Percentiles rank a stretch among this genome's conserved stretches.
phyloP scores from a whole-genome alignment of 2,797 vertebrate genomes.

The Galago senegalensis region DNA sequence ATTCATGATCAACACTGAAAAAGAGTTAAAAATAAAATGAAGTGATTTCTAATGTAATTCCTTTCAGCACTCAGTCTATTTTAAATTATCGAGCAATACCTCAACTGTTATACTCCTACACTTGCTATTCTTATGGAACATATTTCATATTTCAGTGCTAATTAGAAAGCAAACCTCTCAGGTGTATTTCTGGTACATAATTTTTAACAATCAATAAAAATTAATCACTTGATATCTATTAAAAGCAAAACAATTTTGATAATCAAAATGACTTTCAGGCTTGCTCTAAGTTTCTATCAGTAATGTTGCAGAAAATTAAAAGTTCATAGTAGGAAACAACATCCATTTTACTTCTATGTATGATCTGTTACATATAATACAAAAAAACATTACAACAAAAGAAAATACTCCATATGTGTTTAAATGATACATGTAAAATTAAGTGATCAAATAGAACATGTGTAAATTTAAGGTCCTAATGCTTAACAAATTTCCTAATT shows the following conservation, averaged over 20 bases:
- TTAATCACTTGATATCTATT: constrained; percentile 18
- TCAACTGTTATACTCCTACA: neutral
- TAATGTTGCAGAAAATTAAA: constrained; percentile 63
- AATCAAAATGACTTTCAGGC: constrained; percentile 58
- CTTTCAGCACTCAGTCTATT: constrained; percentile 8
- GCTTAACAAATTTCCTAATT: constrained; percentile 54
- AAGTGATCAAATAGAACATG: constrained; percentile 6
- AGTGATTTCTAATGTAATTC: constrained; percentile 13
- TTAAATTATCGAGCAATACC: neutral
- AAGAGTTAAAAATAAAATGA: constrained; percentile 24
- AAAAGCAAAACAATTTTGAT: constrained; percentile 53
- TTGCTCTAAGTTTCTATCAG: constrained; percentile 42
- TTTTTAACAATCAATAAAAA: constrained; percentile 58
- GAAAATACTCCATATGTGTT: neutral
- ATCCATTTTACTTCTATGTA: constrained; percentile 10
- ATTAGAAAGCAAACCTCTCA: constrained; percentile 47
- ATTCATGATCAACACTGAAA: constrained; percentile 26
- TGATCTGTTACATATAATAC: neutral
- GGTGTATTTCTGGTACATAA: constrained; percentile 42
- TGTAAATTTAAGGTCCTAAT: constrained; percentile 34
- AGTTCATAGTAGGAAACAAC: constrained; percentile 53
- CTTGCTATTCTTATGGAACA: neutral
- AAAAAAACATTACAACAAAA: constrained; percentile 62
- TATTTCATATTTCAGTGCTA: neutral
- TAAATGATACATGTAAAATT: constrained; percentile 47